Evolutionary conservation across 2,113 vertebrate species (phyloP), one percentile per base, ranked within the genome.

Genomic region (Maccullochella peelii): DNA sequence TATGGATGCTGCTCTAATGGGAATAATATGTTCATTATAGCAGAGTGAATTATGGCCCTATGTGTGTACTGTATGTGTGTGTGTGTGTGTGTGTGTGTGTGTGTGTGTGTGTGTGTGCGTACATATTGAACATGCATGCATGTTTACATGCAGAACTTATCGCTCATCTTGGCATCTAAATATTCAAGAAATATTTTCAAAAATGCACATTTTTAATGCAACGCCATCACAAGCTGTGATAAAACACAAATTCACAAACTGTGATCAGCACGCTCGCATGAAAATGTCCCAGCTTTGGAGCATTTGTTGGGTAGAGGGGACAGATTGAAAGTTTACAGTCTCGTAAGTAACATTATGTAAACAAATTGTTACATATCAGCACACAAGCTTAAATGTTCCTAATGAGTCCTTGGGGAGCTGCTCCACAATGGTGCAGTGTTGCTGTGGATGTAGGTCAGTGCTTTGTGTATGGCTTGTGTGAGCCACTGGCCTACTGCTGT

Each of bases 281-380:
- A 33, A 83, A 84, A 75, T 11, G 69, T 58, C 77, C 59, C 57
- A 58, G 12, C 47, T 76, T 67, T 67, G 61, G 71, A 88, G 65
- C 68, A 68, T 75, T 80, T 57, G 47, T 63, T 38, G 57, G 30
- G 20, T 38, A 57, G 73, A 76, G 73, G 50, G 66, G 82, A 86
- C 83, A 63, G 75, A 87, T 89, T 85, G 85, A 85, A 90, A 74
- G 72, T 93, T 87, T 79, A 85, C 88, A 79, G 88, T 86, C 84
- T 90, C 70, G 33, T 90, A 88, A 93, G 88, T 83, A 87, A 33
- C 87, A 88, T 91, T 90, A 91, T 77, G 36, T 92, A 95, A 95
- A 95, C 94, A 94, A 92, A 93, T 93, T 86, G 93, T 94, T 91
- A 94, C 94, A 92, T 94, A 85, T 94, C 89, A 86, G 89, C 8